Percentiles rank a stretch among this genome's conserved stretches.
These are phyloP conservation scores for Sebastes trivittatus DNA, from an alignment of 2,797 vertebrate genomes.

Conservation along the genomic window DNA sequence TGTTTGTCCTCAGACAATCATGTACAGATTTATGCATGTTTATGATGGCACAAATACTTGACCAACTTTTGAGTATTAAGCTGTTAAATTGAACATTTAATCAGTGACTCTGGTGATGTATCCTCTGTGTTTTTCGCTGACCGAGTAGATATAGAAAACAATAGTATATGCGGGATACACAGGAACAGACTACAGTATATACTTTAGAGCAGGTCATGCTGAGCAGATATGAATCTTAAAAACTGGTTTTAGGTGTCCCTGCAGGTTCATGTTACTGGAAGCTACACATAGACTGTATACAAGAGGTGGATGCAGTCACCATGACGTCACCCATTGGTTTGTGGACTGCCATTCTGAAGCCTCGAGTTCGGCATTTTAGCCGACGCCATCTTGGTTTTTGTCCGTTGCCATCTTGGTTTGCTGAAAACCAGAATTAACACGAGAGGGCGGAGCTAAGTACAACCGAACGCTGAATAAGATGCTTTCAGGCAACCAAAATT, in stretches of 20 bases:
- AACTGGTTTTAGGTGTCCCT: not conserved
- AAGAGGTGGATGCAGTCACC: too few species aligned
- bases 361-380: rapidly evolving
- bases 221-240: not conserved
- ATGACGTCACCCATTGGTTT: too few species aligned
- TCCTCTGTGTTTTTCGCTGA: not conserved
- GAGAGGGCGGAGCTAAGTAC: too few species aligned
- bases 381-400: too few species aligned
- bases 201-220: not conserved
- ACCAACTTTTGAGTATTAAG: not conserved
- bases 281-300: not conserved
- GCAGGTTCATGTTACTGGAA: not conserved
- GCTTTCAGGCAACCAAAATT: too few species aligned
- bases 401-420: rapidly evolving
- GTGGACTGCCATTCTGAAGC: too few species aligned
- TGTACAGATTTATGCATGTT: not conserved
- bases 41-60: not conserved
- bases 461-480: too few species aligned
- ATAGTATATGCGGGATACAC: not conserved
- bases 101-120: not conserved
- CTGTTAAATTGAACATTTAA: not conserved
- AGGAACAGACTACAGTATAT: not conserved
- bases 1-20: not conserved
- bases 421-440: too few species aligned
- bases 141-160: not conserved